These are phyloP conservation scores for Seladonia tumulorum DNA, from an alignment of 2,888 invertebrate species.

Conservation along the genomic window DNA sequence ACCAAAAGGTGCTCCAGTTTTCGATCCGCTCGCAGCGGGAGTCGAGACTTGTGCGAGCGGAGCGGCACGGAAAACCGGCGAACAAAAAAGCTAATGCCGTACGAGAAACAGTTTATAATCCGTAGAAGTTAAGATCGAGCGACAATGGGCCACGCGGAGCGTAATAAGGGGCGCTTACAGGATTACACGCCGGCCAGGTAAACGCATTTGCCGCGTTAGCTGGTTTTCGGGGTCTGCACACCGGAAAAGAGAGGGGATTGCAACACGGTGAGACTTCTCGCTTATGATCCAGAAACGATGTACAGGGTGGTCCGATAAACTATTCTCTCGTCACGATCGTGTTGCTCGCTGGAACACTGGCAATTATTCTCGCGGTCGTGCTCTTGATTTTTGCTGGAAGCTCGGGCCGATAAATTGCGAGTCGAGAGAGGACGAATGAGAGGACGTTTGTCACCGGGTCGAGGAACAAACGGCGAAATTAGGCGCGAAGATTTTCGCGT, in stretches of 20 bases:
- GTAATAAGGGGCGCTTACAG: conserved; percentile 83
- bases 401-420: background rate
- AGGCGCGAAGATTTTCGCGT: conserved; percentile 1
- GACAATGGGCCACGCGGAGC: conserved; percentile 81
- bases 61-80: conserved; percentile 57
- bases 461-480: conserved; percentile 1
- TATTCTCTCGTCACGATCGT: background rate
- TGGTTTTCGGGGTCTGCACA: background rate
- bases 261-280: conserved; percentile 16
- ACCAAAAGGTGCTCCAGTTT: conserved; percentile 12
- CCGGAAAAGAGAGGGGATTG: conserved; percentile 1
- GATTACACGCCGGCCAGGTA: conserved; percentile 78
- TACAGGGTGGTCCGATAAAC: conserved; percentile 26
- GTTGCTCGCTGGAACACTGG: background rate
- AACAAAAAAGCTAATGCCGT: conserved; percentile 74
- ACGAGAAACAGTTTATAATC: conserved; percentile 82
- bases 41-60: conserved; percentile 43
- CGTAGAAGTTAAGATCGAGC: conserved; percentile 82
- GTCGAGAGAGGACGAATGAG: conserved; percentile 7
- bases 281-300: conserved; percentile 24
- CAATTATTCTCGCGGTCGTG: background rate
- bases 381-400: background rate
- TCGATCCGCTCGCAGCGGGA: conserved; percentile 74
- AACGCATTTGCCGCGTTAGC: conserved; percentile 67
- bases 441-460: background rate